Evolutionary conservation across 2,113 vertebrate genomes (phyloP).

Genomic region (Pelusios castaneus): DNA sequence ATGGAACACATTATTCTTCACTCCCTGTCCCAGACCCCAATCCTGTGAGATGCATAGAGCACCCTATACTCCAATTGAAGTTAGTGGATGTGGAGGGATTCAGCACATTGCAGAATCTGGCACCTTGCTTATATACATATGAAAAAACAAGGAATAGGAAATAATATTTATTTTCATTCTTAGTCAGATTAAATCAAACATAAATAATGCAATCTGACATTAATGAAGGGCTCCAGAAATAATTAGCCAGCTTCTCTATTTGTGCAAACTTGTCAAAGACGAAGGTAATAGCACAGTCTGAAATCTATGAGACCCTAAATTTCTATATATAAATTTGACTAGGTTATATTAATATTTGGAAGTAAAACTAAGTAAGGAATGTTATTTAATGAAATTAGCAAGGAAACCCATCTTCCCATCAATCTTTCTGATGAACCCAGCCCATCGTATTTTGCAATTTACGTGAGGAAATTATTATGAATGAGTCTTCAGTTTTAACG

Average conservation of each 20-base stretch:
- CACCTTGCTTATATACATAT: neutral
- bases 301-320: neutral
- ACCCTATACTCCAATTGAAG: neutral
- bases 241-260: neutral
- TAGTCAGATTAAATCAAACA: neutral
- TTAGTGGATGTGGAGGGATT: neutral
- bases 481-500: constrained; percentile 38
- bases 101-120: neutral
- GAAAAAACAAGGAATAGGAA: neutral
- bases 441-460: neutral
- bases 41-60: neutral
- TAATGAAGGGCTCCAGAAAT: neutral
- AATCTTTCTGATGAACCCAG: neutral
- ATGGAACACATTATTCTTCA: neutral
- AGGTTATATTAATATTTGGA: neutral
- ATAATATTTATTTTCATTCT: neutral
- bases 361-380: neutral
- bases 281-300: neutral
- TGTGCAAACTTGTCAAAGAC: neutral
- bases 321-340: neutral
- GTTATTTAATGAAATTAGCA: constrained; percentile 26
- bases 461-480: constrained; percentile 27
- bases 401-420: neutral
- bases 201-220: neutral
- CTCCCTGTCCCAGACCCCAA: neutral